These are phyloP conservation scores for Taenioides sp. DNA, from an alignment of 2,797 vertebrate genomes.

Conservation along the genomic window DNA sequence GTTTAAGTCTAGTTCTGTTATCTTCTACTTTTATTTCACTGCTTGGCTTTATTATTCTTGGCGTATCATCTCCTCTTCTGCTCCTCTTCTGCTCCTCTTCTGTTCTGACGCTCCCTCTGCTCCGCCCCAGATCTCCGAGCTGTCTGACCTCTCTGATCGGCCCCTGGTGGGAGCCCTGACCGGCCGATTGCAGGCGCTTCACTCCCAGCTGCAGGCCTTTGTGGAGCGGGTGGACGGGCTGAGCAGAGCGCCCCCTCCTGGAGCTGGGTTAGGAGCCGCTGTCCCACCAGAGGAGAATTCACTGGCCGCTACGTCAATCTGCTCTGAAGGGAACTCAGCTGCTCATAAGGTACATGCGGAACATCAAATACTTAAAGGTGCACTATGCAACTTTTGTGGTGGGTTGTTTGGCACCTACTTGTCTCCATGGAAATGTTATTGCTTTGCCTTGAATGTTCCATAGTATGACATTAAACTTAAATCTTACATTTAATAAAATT, in stretches of 20 bases:
- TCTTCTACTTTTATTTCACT: too few species aligned
- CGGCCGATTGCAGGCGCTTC: constrained; percentile 85
- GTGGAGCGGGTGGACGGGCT: constrained; percentile 84
- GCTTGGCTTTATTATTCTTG: background rate
- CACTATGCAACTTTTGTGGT: too few species aligned
- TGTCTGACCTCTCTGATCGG: constrained; percentile 73
- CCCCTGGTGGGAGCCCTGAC: constrained; percentile 88
- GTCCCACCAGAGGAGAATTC: constrained; percentile 66
- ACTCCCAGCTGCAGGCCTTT: constrained; percentile 88
- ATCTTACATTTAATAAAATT: too few species aligned
- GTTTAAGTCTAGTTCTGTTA: too few species aligned
- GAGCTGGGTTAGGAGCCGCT: constrained; percentile 67
- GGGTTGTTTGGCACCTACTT: too few species aligned
- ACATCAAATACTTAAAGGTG: constrained; percentile 5
- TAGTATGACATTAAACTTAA: too few species aligned
- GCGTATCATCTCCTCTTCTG: background rate
- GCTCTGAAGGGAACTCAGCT: constrained; percentile 72
- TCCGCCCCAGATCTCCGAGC: constrained; percentile 54
- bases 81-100: background rate
- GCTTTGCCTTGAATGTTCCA: too few species aligned
- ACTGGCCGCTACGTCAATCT: constrained; percentile 39
- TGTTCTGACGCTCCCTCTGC: background rate
- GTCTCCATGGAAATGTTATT: too few species aligned
- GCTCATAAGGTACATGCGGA: constrained; percentile 81
- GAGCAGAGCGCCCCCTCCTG: constrained; percentile 48